These are phyloP conservation scores for Pogonomyrmex californicus DNA, from an alignment of 1,140 invertebrate species.

Conservation along the genomic window DNA sequence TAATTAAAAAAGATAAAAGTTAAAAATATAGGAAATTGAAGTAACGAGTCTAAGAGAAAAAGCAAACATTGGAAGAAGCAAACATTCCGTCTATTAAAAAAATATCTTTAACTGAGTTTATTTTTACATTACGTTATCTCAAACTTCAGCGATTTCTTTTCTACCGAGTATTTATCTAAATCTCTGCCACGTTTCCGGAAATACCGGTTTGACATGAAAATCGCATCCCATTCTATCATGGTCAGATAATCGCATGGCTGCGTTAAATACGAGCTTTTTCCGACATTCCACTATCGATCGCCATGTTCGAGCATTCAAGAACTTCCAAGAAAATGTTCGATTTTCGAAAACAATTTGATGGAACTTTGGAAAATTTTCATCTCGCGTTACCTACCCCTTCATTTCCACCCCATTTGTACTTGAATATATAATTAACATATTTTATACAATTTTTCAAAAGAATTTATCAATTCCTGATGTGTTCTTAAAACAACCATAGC, in stretches of 20 bases:
- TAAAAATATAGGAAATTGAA: not conserved
- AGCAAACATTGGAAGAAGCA: not conserved
- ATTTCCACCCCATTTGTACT: not conserved
- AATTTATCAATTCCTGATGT: not conserved
- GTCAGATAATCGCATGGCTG: not conserved
- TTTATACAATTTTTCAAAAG: not conserved
- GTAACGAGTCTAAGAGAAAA: not conserved
- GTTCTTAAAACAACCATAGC: not conserved
- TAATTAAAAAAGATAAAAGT: not conserved
- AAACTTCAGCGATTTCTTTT: not conserved
- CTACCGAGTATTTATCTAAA: not conserved
- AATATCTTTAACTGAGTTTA: not conserved
- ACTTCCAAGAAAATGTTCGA: not conserved
- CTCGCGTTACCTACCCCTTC: not conserved
- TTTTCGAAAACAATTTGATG: not conserved
- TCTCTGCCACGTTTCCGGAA: not conserved
- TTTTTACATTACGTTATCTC: not conserved
- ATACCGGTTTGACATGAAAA: not conserved
- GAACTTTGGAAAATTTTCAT: not conserved
- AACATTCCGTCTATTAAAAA: not conserved
- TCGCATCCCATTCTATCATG: not conserved
- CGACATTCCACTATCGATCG: not conserved
- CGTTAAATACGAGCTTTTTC: constrained; percentile 6
- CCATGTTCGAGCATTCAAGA: not conserved
- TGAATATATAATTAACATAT: constrained; percentile 9